A percentile compares a stretch with the other conserved stretches of the same genome.
Conservation (phyloP, 2,888 invertebrate genomes). For the Aproaerema taeniolella region DNA sequence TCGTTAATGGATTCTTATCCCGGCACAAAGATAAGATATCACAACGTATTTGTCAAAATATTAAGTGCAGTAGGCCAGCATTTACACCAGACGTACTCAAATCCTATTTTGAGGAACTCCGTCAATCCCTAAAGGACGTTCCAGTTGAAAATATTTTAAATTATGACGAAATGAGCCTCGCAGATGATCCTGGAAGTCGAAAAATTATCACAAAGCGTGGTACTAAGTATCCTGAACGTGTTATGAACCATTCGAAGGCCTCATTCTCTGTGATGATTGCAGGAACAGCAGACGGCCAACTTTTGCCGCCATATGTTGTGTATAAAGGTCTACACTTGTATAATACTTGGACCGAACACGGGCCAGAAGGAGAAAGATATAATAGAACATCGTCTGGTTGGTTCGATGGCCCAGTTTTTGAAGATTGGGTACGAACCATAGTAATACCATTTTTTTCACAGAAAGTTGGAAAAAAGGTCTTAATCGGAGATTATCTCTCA, state of each 20-base stretch:
- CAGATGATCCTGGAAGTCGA: constrained; percentile 20
- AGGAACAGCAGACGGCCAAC: constrained; percentile 35
- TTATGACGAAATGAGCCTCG: constrained; percentile 22
- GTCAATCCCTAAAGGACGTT: constrained; percentile 15
- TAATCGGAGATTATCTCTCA: constrained; percentile 28
- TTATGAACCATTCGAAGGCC: constrained; percentile 26
- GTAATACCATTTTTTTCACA: constrained; percentile 25
- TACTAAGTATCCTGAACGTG: constrained; percentile 16
- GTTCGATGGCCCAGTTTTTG: constrained; percentile 36
- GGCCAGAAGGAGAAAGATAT: constrained; percentile 37
- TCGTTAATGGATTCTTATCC: constrained; percentile 20
- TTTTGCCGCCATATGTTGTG: constrained; percentile 45
- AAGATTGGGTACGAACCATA: constrained; percentile 31
- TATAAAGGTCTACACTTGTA: constrained; percentile 48
- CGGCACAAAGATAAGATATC: constrained; percentile 24
- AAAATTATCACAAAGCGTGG: constrained; percentile 18
- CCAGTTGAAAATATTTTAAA: neutral
- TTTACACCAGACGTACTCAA: constrained; percentile 20
- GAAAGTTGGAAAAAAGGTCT: constrained; percentile 20
- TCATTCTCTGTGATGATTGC: constrained; percentile 43
- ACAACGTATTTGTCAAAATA: constrained; percentile 24
- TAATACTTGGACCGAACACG: constrained; percentile 41
- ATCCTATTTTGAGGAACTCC: constrained; percentile 19
- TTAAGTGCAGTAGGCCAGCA: constrained; percentile 23
- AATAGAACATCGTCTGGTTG: constrained; percentile 41